These are phyloP conservation scores for Anableps anableps DNA, from an alignment of 2,797 vertebrate species.

Conservation along the genomic window DNA sequence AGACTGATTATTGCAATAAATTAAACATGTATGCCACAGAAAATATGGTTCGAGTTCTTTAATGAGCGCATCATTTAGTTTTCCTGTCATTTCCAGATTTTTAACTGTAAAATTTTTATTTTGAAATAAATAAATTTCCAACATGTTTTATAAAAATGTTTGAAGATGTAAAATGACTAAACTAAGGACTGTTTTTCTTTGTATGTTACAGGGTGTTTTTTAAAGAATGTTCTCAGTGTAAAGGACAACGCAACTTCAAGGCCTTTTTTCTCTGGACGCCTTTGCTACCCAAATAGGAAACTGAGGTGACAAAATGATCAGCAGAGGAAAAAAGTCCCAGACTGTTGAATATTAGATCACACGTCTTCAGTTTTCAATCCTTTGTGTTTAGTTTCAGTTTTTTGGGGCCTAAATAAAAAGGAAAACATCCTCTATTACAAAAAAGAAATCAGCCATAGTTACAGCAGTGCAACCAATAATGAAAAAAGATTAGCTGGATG, in stretches of 20 bases:
- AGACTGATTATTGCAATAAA: neutral
- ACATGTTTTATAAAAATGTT: neutral
- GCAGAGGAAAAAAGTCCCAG: too few relatives aligned
- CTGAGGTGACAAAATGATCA: too few relatives aligned
- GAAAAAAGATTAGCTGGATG: too few relatives aligned
- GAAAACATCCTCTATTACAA: too few relatives aligned
- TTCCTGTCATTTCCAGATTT: neutral
- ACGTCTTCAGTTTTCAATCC: neutral
- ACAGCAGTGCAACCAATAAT: neutral
- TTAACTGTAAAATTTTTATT: neutral
- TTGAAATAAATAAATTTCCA: neutral
- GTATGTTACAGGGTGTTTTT: neutral
- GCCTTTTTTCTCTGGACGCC: too few relatives aligned
- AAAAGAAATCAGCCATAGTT: fast-evolving
- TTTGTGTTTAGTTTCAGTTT: neutral
- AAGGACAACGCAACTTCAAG: too few relatives aligned
- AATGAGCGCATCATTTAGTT: neutral
- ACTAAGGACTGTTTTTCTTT: neutral
- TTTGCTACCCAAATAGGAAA: too few relatives aligned
- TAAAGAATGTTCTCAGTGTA: too few relatives aligned
- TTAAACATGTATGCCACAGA: neutral
- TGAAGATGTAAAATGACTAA: neutral
- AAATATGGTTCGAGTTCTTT: neutral
- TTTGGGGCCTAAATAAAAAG: neutral
- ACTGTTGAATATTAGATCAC: too few relatives aligned